Evolutionary conservation across 2,113 vertebrate species (phyloP).

Genomic region (Eolophus roseicapilla): DNA sequence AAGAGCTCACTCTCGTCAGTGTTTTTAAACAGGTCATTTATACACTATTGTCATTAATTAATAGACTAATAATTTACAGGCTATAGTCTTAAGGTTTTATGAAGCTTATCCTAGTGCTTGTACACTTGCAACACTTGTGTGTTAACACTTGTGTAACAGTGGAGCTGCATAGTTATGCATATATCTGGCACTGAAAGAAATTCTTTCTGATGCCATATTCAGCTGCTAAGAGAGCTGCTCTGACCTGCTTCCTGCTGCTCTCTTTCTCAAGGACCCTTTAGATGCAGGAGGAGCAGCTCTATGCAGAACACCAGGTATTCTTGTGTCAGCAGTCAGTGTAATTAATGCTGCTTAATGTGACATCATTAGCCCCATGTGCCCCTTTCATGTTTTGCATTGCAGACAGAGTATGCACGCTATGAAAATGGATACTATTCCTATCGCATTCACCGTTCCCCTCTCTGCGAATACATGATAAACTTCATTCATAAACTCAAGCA

Average conservation of each 20-base stretch:
- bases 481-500: constrained; percentile 97
- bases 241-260: background rate
- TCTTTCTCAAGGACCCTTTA: background rate
- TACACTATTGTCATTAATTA: background rate
- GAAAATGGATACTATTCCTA: constrained; percentile 90
- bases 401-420: constrained; percentile 92
- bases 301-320: background rate
- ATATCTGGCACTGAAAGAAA: background rate
- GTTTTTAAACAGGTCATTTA: background rate
- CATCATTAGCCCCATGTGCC: background rate
- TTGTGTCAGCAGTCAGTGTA: background rate
- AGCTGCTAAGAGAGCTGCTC: background rate
- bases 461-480: constrained; percentile 97
- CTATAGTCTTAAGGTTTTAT: background rate
- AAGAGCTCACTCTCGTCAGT: background rate
- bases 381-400: background rate
- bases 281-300: background rate
- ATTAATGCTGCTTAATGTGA: background rate
- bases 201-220: background rate
- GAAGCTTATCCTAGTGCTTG: background rate
- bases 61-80: background rate
- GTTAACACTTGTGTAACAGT: background rate
- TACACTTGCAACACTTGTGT: background rate
- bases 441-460: constrained; percentile 91
- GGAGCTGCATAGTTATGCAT: background rate